Base-by-base conservation (phyloP, 2,888 invertebrate genomes). In the Vesta saturnalis region DNA sequence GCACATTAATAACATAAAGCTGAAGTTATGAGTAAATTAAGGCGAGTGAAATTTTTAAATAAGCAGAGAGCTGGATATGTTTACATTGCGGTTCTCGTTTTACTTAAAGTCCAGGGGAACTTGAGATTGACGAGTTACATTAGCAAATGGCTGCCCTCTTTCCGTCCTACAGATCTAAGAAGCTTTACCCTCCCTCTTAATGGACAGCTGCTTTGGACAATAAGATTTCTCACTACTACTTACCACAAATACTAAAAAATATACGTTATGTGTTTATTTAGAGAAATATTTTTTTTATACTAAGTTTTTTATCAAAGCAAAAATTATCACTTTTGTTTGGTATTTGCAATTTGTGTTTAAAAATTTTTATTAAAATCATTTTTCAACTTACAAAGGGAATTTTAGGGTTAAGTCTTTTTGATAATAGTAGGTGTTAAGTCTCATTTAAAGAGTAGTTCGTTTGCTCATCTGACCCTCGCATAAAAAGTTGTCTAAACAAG, bases 81-180 rank as follows among this genome's bases (percentile, higher is more conserved):
- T 77, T 77, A 76, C 77, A 74, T 77, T 77, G 77, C 76, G 77
- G 76, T 74, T 73, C 71, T 70, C 64, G 69, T 64, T 65, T 65
- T 63, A 70, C 71, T 70, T 69, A 64, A 63, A 58, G 67, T 67
- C 73, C 67, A 61, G 62, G 67, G 73, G 71, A 67, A 69, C 68
- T 75, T 76, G 80, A 82, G 80, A 82, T 82, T 81, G 82, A 82
- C 81, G 82, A 81, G 80, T 77, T 82, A 80, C 82, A 82, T 82
- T 82, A 82, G 82, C 79, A 81, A 82, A 81, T 81, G 81, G 81
- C 79, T 78, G 78, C 73, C 76, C 69, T 71, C 67, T 69, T 66
- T 67, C 49, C 57, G 62, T 65, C 64, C 23, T 57, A 67, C 62
- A 63, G 60, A 60, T 57, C 60, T 63, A 69, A 59, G 60, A 60